These are phyloP conservation scores for Gortyna flavago DNA, from an alignment of 2,888 invertebrate genomes.

Conservation along the genomic window DNA sequence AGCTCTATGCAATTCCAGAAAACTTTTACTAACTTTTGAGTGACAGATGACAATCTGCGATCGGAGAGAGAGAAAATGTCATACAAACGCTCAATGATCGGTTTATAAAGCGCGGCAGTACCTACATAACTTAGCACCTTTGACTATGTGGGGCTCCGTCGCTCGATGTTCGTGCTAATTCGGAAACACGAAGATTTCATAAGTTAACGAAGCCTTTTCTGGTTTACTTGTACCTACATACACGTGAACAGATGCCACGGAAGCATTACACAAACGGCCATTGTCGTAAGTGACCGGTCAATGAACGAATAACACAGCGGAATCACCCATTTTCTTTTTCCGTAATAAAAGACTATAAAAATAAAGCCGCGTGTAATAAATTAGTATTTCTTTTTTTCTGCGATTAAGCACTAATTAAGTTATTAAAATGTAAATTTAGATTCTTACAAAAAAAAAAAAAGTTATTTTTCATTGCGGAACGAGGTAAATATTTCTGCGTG, in stretches of 20 bases:
- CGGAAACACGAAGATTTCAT: background rate
- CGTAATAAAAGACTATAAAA: constrained; percentile 28
- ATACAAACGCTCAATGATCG: background rate
- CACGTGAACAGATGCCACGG: constrained; percentile 54
- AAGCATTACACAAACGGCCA: constrained; percentile 38
- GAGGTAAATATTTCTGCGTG: constrained; percentile 24
- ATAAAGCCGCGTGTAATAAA: constrained; percentile 17
- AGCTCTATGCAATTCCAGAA: background rate
- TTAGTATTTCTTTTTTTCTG: constrained; percentile 21
- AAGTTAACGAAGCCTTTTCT: background rate
- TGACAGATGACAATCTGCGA: background rate
- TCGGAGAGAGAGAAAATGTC: background rate
- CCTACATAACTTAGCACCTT: background rate
- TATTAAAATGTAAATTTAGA: constrained; percentile 57
- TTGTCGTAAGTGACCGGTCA: constrained; percentile 52
- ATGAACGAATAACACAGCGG: constrained; percentile 46
- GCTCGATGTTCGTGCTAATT: background rate
- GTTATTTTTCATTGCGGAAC: constrained; percentile 36
- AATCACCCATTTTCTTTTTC: constrained; percentile 26
- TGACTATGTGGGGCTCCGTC: background rate
- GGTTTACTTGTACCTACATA: constrained; percentile 10
- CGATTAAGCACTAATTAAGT: constrained; percentile 60
- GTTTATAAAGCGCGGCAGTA: background rate
- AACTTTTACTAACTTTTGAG: background rate
- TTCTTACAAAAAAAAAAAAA: constrained; percentile 9